These are phyloP conservation scores for Leucozona laternaria DNA, from an alignment of 2,888 invertebrate genomes.

Conservation along the genomic window DNA sequence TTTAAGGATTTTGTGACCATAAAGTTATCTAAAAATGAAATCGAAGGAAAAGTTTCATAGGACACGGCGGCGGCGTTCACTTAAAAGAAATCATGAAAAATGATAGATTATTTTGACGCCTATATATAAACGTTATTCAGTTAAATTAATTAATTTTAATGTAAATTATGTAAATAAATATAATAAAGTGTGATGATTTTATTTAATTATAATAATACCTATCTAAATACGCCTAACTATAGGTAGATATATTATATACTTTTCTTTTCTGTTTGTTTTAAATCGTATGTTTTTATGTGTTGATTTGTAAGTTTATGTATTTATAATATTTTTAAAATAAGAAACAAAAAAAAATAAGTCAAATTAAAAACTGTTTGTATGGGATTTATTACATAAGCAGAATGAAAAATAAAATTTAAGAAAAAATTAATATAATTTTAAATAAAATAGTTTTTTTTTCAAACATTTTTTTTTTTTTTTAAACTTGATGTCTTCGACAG, in stretches of 20 bases:
- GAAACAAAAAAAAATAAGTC: conserved; percentile 35
- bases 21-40: conserved; percentile 43
- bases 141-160: conserved; percentile 22
- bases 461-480: too few species aligned
- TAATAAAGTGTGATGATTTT: conserved; percentile 24
- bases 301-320: conserved; percentile 68
- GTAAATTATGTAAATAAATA: conserved; percentile 30
- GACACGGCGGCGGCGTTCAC: background rate
- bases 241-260: conserved; percentile 4
- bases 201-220: background rate
- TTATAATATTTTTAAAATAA: conserved; percentile 58
- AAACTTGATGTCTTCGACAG: too few species aligned
- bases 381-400: conserved; percentile 38
- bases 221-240: background rate
- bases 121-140: background rate
- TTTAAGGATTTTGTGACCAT: conserved; percentile 60
- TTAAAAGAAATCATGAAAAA: background rate
- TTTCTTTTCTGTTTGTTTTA: conserved; percentile 44
- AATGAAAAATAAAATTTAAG: conserved; percentile 22
- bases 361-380: conserved; percentile 19
- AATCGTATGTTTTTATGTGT: conserved; percentile 47
- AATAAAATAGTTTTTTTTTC: background rate
- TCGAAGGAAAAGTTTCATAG: background rate
- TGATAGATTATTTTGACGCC: background rate
- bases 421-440: conserved; percentile 25